phyloP scores from a whole-genome alignment of 2,797 vertebrate genomes.

The Simalia tracyae region DNA sequence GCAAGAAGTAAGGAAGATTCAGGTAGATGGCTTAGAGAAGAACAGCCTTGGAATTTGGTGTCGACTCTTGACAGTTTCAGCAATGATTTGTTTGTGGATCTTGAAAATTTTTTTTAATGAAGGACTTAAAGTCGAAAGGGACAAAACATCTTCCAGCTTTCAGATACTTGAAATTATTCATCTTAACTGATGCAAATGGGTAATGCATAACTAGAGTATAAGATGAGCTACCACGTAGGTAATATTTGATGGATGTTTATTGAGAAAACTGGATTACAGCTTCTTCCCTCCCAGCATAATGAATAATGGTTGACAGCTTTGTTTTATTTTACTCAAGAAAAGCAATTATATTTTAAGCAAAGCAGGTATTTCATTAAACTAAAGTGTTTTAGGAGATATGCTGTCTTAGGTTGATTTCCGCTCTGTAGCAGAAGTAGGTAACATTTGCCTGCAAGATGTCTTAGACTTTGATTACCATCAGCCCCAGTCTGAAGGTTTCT shows the following conservation, averaged over 20 bases:
- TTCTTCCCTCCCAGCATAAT: neutral
- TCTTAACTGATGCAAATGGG: constrained; percentile 72
- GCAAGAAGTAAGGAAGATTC: constrained; percentile 53
- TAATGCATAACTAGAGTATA: constrained; percentile 66
- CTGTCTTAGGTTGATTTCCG: neutral
- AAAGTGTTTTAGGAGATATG: neutral
- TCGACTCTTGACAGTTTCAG: constrained; percentile 69
- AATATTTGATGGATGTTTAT: constrained; percentile 38
- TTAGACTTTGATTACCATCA: neutral
- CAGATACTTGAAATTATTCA: constrained; percentile 55
- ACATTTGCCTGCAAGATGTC: neutral
- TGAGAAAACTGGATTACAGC: neutral
- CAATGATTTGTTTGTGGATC: constrained; percentile 64
- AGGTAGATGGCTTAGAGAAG: constrained; percentile 62
- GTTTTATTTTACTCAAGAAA: neutral
- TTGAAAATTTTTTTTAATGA: constrained; percentile 66
- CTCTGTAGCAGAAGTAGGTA: neutral
- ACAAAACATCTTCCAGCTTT: constrained; percentile 59
- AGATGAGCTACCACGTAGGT: constrained; percentile 53
- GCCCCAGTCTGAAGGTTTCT: neutral
- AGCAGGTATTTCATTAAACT: neutral
- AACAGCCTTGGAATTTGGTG: constrained; percentile 62
- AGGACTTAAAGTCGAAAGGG: constrained; percentile 62
- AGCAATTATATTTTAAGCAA: neutral
- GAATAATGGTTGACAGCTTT: neutral